Evolutionary conservation across 2,888 invertebrate genomes (phyloP), one percentile per base, ranked within the genome.

Genomic region (Lepetodrilus schrolli): DNA sequence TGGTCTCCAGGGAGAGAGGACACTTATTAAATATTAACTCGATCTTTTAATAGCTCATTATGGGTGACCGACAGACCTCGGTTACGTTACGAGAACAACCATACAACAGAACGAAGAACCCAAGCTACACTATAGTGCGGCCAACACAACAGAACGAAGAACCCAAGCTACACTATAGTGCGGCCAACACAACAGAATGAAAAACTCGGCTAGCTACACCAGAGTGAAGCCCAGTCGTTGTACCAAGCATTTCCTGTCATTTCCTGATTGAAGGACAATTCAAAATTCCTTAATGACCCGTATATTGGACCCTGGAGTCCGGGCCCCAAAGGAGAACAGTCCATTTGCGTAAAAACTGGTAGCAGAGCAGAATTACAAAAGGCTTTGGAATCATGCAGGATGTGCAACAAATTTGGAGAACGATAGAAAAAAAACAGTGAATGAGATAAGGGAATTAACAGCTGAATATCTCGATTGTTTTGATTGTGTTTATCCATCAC

Each of bases 221-320:
- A 34, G 37, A 30, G 30, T 30, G 21, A 47, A 36, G 20, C 23
- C 13, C 49, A 48, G 50, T 70, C 50, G 38, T 49, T 21, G n/a
- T 70, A 70, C 37, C 49, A n/a, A 50, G 21, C 38, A 50, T 49
- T 51, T 49, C 70, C 17, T 23, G 36, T 70, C 30, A 70, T 70
- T 70, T 70, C 70, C 70, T 70, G 70, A 58, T 58, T 26, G 58
- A 34, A 58, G 10, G 30, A 58, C 26, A n/a, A 23, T 23, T 23
- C 26, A 7, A 8, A 51, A 58, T 17, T 58, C 58, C 58, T 58
- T 58, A 30, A 58, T 30, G 17, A 30, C 26, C 17, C 58, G 3
- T 17, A 17, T 17, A 8, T 34, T 58, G 58, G 58, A 17, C 26
- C 58, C n/a, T 23, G 26, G 30, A 58, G 58, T 13, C 58, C 2